Percentiles rank a stretch among this genome's conserved stretches.
These are phyloP conservation scores for Pseudomyrmex concolor DNA, from an alignment of 1,140 invertebrate genomes.

Conservation along the genomic window DNA sequence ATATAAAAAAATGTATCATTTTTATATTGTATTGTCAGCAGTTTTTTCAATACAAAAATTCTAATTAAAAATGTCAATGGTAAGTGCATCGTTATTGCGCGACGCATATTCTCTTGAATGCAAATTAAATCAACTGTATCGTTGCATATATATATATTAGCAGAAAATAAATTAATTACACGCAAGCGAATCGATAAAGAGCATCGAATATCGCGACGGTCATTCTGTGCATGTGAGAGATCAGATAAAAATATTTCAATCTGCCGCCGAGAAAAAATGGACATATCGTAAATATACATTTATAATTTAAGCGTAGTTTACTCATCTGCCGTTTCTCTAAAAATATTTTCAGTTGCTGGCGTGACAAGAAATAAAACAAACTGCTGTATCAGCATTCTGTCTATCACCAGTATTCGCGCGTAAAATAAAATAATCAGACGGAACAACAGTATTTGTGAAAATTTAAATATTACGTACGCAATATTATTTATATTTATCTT, in stretches of 20 bases:
- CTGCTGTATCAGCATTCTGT: background rate
- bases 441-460: constrained; percentile 18
- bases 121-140: constrained; percentile 27
- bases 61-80: background rate
- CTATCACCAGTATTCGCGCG: background rate
- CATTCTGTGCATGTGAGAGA: background rate
- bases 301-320: constrained; percentile 31
- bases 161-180: constrained; percentile 25
- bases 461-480: constrained; percentile 2
- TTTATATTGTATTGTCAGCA: no score
- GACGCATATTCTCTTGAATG: background rate
- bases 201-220: background rate
- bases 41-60: background rate
- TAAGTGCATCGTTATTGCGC: background rate
- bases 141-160: background rate
- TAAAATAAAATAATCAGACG: constrained; percentile 27
- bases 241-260: constrained; percentile 26
- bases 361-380: constrained; percentile 3
- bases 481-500: constrained; percentile 15
- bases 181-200: constrained; percentile 11
- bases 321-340: constrained; percentile 23
- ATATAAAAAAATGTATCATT: background rate
- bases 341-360: constrained; percentile 28
- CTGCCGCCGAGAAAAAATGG: background rate
- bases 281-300: constrained; percentile 38